Conservation (phyloP, 2,888 invertebrate genomes). For the Plebejus argus region DNA sequence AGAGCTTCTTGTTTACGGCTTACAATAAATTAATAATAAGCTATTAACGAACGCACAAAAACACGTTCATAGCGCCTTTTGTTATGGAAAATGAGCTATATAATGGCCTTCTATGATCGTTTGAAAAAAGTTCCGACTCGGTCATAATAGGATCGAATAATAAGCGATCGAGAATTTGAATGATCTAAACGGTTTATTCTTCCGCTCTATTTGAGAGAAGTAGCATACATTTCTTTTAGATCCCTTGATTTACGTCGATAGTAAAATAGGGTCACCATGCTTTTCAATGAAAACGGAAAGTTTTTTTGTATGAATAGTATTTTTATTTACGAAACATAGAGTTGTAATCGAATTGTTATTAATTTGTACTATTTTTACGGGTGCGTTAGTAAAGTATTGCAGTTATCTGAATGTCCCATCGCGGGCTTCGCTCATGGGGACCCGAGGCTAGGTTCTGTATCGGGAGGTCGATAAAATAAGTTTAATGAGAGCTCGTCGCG, state of each 20-base stretch:
- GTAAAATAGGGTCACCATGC: slow-evolving; percentile 36
- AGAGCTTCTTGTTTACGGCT: slow-evolving; percentile 54
- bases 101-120: slow-evolving; percentile 71
- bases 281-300: not conserved
- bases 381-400: not conserved
- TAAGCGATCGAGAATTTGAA: slow-evolving; percentile 76
- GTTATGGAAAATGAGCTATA: slow-evolving; percentile 71
- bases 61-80: slow-evolving; percentile 66
- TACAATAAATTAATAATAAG: slow-evolving; percentile 67
- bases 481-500: slow-evolving; percentile 72
- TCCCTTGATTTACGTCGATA: slow-evolving; percentile 67
- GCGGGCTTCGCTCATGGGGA: not conserved
- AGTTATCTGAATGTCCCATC: slow-evolving; percentile 16
- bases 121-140: slow-evolving; percentile 69
- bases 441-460: slow-evolving; percentile 58
- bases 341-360: not conserved
- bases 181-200: slow-evolving; percentile 71
- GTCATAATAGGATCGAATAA: slow-evolving; percentile 76
- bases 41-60: slow-evolving; percentile 61
- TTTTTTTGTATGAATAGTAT: not conserved
- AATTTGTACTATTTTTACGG: not conserved
- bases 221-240: slow-evolving; percentile 60
- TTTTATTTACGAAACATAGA: not conserved
- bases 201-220: slow-evolving; percentile 61
- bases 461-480: slow-evolving; percentile 75